phyloP scores from a whole-genome alignment of 2,888 invertebrate genomes.

The Nymphalis urticae region DNA sequence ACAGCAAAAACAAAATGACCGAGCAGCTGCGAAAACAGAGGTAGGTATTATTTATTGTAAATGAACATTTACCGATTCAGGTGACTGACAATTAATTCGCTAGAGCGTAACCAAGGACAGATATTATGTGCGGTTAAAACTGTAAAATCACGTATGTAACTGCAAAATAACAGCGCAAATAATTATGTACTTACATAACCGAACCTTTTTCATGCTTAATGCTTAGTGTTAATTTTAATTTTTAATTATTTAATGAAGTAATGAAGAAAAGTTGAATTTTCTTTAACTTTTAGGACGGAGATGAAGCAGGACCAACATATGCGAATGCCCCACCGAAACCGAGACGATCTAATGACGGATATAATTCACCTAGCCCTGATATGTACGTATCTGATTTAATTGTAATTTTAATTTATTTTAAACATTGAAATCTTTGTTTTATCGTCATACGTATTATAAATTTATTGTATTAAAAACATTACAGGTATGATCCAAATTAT shows the following conservation, averaged over 20 bases:
- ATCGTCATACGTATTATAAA: neutral
- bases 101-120: conserved; percentile 77
- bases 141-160: conserved; percentile 55
- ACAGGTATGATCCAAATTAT: conserved; percentile 80
- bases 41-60: conserved; percentile 64
- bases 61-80: conserved; percentile 61
- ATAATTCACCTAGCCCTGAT: conserved; percentile 88
- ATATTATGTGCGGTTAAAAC: conserved; percentile 65
- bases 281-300: conserved; percentile 61
- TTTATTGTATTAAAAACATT: conserved; percentile 44
- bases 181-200: conserved; percentile 20
- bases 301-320: conserved; percentile 85
- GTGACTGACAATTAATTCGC: conserved; percentile 66
- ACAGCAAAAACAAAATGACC: conserved; percentile 59
- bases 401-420: neutral
- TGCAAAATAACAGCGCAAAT: conserved; percentile 49
- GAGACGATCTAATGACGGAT: conserved; percentile 88
- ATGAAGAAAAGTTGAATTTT: too few relatives aligned
- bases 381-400: conserved; percentile 62
- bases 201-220: conserved; percentile 3
- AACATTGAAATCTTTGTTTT: neutral
- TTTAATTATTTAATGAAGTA: too few relatives aligned
- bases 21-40: conserved; percentile 71
- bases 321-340: conserved; percentile 96
- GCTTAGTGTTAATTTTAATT: too few relatives aligned